Percentiles rank a stretch among this genome's conserved stretches.
Conservation (phyloP, 1,140 invertebrate genomes). For the Hylyphantes graminicola region DNA sequence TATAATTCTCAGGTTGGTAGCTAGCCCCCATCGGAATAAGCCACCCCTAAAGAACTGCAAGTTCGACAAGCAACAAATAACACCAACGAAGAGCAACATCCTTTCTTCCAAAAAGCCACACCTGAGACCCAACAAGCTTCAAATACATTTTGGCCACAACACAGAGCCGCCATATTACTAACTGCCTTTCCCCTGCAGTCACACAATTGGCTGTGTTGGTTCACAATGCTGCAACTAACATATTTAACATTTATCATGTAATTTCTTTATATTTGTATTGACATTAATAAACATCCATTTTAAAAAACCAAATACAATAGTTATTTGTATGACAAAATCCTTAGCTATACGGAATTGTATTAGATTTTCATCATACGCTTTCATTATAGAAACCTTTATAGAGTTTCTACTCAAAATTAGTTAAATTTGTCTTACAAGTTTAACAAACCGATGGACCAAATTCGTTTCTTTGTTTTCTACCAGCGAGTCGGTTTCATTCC, state of each 20-base stretch:
- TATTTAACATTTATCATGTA: no score
- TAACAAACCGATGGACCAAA: not conserved
- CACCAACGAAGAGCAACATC: constrained; percentile 26
- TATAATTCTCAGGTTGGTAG: constrained; percentile 4
- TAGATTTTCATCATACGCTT: no score
- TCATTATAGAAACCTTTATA: no score
- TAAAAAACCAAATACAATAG: no score
- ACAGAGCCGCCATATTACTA: constrained; percentile 21
- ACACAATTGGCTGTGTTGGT: not conserved
- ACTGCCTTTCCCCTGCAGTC: constrained; percentile 1
- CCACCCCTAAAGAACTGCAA: constrained; percentile 13
- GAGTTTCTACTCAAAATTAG: no score
- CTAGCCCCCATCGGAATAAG: constrained; percentile 4
- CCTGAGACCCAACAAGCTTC: constrained; percentile 28
- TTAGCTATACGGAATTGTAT: no score
- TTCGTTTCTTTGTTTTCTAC: constrained; percentile 9
- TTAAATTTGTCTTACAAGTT: no score
- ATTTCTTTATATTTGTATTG: no score
- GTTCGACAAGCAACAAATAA: constrained; percentile 38
- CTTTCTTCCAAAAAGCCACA: constrained; percentile 26
- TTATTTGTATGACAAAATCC: no score
- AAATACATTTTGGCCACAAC: constrained; percentile 27
- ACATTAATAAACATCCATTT: no score
- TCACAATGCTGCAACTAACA: not conserved
- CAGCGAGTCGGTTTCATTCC: constrained; percentile 13